Percentiles rank a stretch among this genome's conserved stretches.
phyloP scores from a whole-genome alignment of 2,113 vertebrate genomes.

The Coptodon rendalli region DNA sequence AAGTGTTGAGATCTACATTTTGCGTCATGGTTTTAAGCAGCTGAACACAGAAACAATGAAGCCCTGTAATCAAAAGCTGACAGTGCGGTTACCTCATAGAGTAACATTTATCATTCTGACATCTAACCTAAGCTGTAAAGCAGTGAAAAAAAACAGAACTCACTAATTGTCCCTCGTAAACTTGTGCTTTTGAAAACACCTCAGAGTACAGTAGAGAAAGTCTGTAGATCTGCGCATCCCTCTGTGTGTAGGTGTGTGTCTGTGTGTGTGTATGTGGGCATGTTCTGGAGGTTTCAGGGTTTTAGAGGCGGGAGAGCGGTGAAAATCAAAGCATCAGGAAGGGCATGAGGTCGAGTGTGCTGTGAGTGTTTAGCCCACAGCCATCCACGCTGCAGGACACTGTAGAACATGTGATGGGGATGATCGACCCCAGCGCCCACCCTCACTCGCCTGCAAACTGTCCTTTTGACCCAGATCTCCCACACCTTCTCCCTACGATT shows the following conservation, averaged over 20 bases:
- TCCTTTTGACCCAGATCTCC: slow-evolving; percentile 57
- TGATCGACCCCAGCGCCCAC: slow-evolving; percentile 34
- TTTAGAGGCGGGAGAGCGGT: neutral
- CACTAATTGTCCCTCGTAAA: neutral
- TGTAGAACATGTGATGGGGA: slow-evolving; percentile 60
- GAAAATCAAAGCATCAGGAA: slow-evolving; percentile 51
- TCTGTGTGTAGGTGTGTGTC: neutral
- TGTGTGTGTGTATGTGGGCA: neutral
- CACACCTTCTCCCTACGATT: slow-evolving; percentile 14
- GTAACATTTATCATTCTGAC: slow-evolving; percentile 28
- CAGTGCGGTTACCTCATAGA: slow-evolving; percentile 10
- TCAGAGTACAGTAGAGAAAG: neutral
- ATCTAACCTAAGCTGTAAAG: neutral
- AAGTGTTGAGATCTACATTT: neutral
- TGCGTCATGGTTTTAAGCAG: neutral
- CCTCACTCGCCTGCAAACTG: slow-evolving; percentile 7
- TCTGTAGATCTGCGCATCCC: neutral
- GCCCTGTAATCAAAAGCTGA: slow-evolving; percentile 14
- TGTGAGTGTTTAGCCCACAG: slow-evolving; percentile 44
- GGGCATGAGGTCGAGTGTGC: slow-evolving; percentile 43
- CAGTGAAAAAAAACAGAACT: neutral
- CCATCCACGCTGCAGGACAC: slow-evolving; percentile 46
- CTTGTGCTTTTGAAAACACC: neutral
- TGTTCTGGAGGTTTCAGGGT: neutral
- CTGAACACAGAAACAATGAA: slow-evolving; percentile 2